A percentile compares a stretch with the other conserved stretches of the same genome.
Conservation (phyloP, 2,888 invertebrate genomes). For the Dendrolimus pini region DNA sequence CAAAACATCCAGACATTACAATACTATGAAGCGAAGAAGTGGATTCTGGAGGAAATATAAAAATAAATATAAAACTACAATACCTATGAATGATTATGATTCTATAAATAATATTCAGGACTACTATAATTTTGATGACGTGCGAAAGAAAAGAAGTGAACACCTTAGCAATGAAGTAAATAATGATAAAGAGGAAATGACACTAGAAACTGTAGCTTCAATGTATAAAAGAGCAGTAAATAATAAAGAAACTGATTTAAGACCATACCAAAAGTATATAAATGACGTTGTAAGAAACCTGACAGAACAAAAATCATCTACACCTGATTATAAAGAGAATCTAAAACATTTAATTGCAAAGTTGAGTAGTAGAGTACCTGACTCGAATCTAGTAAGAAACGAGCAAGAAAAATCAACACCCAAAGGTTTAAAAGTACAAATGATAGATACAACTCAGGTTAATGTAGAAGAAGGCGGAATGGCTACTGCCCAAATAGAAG, state of each 20-base stretch:
- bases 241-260: not conserved
- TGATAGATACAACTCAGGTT: not conserved
- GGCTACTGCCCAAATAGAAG: constrained; percentile 38
- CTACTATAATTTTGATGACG: not conserved
- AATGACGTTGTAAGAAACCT: not conserved
- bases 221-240: not conserved
- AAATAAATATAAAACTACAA: constrained; percentile 7
- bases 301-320: not conserved
- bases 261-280: not conserved
- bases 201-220: not conserved
- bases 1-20: constrained; percentile 3
- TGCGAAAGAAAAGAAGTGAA: constrained; percentile 9
- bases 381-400: too few relatives aligned
- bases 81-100: not conserved
- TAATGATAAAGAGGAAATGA: not conserved
- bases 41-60: constrained; percentile 26
- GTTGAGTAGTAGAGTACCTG: not conserved
- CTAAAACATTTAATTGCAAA: not conserved
- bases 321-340: not conserved
- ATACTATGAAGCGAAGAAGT: constrained; percentile 12
- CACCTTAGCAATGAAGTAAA: not conserved
- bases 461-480: not conserved
- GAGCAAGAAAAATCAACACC: not conserved
- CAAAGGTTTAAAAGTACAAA: not conserved
- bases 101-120: not conserved